phyloP scores from a whole-genome alignment of 2,888 invertebrate genomes.

The Agrotis segetum region DNA sequence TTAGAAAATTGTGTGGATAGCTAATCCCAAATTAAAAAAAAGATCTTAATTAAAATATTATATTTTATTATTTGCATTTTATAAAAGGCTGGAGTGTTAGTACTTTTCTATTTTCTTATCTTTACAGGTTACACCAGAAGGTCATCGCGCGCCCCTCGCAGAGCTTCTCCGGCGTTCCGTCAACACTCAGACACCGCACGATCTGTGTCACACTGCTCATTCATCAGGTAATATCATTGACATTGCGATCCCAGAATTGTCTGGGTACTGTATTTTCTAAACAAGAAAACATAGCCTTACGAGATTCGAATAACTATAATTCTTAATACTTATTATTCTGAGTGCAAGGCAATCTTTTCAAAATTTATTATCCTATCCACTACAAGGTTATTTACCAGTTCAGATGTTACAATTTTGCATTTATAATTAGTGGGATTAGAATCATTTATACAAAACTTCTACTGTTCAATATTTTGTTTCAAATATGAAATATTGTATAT shows the following conservation, averaged over 20 bases:
- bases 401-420: neutral
- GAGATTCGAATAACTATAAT: neutral
- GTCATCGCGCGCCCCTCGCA: conserved; percentile 95
- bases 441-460: neutral
- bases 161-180: conserved; percentile 94
- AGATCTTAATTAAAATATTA: neutral
- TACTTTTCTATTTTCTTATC: neutral
- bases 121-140: conserved; percentile 94
- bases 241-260: too few relatives aligned
- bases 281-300: neutral
- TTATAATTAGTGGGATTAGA: neutral
- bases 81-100: neutral
- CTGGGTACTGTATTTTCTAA: neutral
- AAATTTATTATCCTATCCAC: neutral
- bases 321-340: neutral
- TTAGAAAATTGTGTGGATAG: neutral
- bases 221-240: conserved; percentile 92
- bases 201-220: conserved; percentile 92
- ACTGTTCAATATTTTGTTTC: conserved; percentile 17
- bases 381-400: neutral
- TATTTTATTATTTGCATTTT: neutral
- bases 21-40: neutral
- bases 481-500: neutral
- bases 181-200: conserved; percentile 96
- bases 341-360: neutral